These are phyloP conservation scores for Invenusta paracnida DNA, from an alignment of 2,888 invertebrate genomes.

Conservation along the genomic window DNA sequence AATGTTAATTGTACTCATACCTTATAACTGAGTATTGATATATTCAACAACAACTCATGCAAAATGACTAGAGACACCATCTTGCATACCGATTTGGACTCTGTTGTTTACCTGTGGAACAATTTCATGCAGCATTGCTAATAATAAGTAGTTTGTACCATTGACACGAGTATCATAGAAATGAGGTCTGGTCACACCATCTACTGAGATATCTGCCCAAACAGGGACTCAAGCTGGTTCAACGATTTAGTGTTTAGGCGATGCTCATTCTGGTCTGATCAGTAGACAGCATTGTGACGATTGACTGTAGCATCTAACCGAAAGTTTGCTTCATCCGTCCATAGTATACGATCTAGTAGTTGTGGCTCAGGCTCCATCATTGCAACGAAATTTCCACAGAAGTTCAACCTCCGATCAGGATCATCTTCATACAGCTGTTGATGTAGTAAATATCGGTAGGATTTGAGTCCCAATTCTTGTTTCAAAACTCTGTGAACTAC, in stretches of 20 bases:
- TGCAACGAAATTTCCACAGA: conserved; percentile 20
- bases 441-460: conserved; percentile 2
- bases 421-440: conserved; percentile 33
- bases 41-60: conserved; percentile 17
- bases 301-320: conserved; percentile 16
- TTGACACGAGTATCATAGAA: conserved; percentile 12
- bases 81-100: conserved; percentile 8
- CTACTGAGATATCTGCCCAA: conserved; percentile 31
- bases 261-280: conserved; percentile 31
- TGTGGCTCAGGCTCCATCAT: conserved; percentile 20
- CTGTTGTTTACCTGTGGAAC: conserved; percentile 3
- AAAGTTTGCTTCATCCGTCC: conserved; percentile 16
- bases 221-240: background rate
- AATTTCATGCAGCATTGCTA: conserved; percentile 8
- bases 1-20: too few species aligned
- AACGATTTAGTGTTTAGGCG: background rate
- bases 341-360: conserved; percentile 5
- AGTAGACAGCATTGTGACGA: conserved; percentile 31
- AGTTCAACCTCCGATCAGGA: conserved; percentile 23
- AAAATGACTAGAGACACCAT: conserved; percentile 5
- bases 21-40: conserved; percentile 18
- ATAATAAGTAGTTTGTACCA: background rate
- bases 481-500: conserved; percentile 30
- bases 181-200: conserved; percentile 21
- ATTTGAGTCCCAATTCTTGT: conserved; percentile 24